Conservation (phyloP, 2,797 vertebrate genomes). For the Cyprinella venusta region DNA sequence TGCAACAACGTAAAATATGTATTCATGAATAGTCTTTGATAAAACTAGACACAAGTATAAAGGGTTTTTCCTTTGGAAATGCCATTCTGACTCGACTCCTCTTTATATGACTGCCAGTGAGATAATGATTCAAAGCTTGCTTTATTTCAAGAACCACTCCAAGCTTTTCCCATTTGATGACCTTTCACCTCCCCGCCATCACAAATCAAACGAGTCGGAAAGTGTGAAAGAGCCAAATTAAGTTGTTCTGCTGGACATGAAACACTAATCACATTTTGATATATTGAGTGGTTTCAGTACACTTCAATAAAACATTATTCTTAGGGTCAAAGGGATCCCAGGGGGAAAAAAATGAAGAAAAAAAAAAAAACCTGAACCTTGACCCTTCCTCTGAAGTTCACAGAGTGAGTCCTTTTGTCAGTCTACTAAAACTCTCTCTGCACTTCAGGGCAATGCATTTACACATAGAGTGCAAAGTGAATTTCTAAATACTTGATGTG, state of each 20-base stretch:
- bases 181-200: conserved; percentile 36
- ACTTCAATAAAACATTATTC: conserved; percentile 67
- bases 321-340: conserved; percentile 58
- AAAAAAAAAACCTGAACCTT: conserved; percentile 63
- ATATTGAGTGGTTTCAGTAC: conserved; percentile 46
- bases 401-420: conserved; percentile 72
- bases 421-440: conserved; percentile 68
- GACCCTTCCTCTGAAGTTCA: conserved; percentile 70
- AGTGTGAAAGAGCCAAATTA: conserved; percentile 24
- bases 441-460: conserved; percentile 71
- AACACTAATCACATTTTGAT: conserved; percentile 38
- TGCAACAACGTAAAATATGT: neutral
- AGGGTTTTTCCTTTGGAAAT: conserved; percentile 1
- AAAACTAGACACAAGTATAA: neutral
- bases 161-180: conserved; percentile 24
- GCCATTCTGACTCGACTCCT: neutral
- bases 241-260: conserved; percentile 38
- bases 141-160: conserved; percentile 27
- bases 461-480: conserved; percentile 66
- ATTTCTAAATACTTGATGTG: conserved; percentile 68
- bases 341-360: conserved; percentile 42
- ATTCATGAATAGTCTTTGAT: neutral
- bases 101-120: neutral
- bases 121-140: conserved; percentile 22
- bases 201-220: conserved; percentile 20